Evolutionary conservation across 2,113 vertebrate species (phyloP), one percentile per base, ranked within the genome.

Genomic region (Megaceryle maxima): DNA sequence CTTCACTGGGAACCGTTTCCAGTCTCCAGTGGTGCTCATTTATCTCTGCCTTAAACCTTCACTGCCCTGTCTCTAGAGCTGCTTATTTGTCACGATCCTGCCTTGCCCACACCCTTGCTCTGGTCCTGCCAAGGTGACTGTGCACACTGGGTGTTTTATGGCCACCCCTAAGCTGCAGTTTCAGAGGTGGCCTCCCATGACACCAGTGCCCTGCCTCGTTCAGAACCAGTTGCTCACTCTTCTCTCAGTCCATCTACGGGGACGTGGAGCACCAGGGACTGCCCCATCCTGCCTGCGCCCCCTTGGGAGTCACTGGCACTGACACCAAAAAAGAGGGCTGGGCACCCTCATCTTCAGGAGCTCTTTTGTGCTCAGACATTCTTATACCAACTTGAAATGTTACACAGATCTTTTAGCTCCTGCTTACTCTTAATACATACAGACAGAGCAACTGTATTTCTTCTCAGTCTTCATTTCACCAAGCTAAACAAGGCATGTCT

Each of bases 281-380:
- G 55, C 26, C 62, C 51, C 1, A 1, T 75, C 76, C n/a, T 3
- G 4, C 72, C 35, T 19, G 41, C 41, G 48, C 8, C 16, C 33
- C 29, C 26, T 24, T 1, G 2, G 31, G 37, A 57, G 46, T 24
- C 26, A 50, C 62, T n/a, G 0, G 1, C 4, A 24, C 31, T 20
- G 62, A 68, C 92, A 83, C 37, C 70, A 79, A 88, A 51, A 88
- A 62, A 33, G 19, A 68, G 33, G 57, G 64, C 83, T 70, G 83
- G 28, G 51, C 28, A 37, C n/a, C 66, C 64, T 87, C 68, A 24
- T 69, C 64, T 77, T 81, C 8, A 37, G 68, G 41, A 74, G 39
- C 10, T 86, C 29, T 39, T 75, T 91, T 68, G 62, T 59, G 24
- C 18, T 21, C 62, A 35, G 39, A 60, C 78, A 59, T 81, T 77